These are phyloP conservation scores for Octomys mimax DNA, from an alignment of 2,797 vertebrate species.

Conservation along the genomic window DNA sequence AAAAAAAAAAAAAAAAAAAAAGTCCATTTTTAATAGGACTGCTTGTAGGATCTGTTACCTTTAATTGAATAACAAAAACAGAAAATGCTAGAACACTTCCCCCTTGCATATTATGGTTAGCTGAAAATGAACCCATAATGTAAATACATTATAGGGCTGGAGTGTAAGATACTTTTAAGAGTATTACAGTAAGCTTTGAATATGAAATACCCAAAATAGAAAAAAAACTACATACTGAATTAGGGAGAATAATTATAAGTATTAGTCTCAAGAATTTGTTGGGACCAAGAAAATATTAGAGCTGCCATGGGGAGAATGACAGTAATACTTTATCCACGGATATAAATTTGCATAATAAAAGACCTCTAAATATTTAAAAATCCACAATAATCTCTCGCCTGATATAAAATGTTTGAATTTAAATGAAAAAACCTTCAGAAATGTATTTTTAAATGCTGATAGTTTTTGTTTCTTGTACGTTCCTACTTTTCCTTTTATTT, in stretches of 20 bases:
- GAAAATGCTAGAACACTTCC: background rate
- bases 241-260: background rate
- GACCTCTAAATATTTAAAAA: background rate
- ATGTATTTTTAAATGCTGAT: constrained; percentile 27
- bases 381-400: background rate
- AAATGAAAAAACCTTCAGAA: background rate
- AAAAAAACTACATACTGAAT: background rate
- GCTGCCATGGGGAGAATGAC: background rate
- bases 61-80: constrained; percentile 33
- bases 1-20: too few relatives aligned
- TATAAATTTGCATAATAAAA: background rate
- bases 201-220: constrained; percentile 5
- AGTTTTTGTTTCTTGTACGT: background rate
- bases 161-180: background rate
- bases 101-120: background rate
- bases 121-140: background rate
- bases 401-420: background rate
- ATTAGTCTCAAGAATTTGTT: background rate
- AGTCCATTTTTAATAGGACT: background rate
- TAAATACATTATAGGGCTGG: background rate
- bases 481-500: background rate
- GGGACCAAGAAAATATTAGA: background rate
- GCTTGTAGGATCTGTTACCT: background rate
- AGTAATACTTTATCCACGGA: background rate
- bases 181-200: constrained; percentile 18